Base-by-base conservation (phyloP, 92 coral and sea anemone species). In the Anthopleura xanthogrammica region DNA sequence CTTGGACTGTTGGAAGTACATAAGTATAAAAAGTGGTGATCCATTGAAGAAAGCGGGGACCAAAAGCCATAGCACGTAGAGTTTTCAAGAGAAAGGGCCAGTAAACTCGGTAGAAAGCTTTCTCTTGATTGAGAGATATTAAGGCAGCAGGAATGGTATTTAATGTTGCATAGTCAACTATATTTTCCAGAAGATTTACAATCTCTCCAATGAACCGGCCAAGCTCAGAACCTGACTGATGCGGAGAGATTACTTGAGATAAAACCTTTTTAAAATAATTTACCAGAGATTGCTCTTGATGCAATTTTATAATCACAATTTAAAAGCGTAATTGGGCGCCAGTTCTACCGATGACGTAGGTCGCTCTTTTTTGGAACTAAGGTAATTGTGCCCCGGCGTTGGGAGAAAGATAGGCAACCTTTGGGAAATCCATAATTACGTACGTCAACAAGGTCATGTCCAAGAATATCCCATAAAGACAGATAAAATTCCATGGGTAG, bases 251-350 rank as follows among this genome's bases (percentile, higher is more conserved):
- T 4, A 86, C 83, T 2, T 48, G 40, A 0, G 75, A 79, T 0
- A 92, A 65, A 1, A 92, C 92, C 0, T 16, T 55, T 0, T n/a
- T n/a, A n/a, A 54, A 85, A 75, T 0, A 90, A 78, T 14, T 91
- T 84, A 46, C 79, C 86, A 14, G 91, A 43, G 1, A 88, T 6
- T 2, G 73, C 84, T 9, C 75, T 46, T 0, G 90, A 70, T 2
- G 75, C 41, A 3, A 86, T 68, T 41, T 91, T 91, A 22, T 91
- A 91, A 22, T 89, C 95, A 1, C 65, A 83, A 50, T 87, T 88
- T 3, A 91, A 46, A 0, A 89, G 85, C 2, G 87, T 80, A 5
- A 92, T 89, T 0, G 95, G 95, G 0, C 86, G 90, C 95, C 95
- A 92, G 50, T 92, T 92, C 8, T 43, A 48, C 0, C 78, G 72